These are phyloP conservation scores for Buceros bicornis DNA, from an alignment of 2,797 vertebrate genomes.

Conservation along the genomic window DNA sequence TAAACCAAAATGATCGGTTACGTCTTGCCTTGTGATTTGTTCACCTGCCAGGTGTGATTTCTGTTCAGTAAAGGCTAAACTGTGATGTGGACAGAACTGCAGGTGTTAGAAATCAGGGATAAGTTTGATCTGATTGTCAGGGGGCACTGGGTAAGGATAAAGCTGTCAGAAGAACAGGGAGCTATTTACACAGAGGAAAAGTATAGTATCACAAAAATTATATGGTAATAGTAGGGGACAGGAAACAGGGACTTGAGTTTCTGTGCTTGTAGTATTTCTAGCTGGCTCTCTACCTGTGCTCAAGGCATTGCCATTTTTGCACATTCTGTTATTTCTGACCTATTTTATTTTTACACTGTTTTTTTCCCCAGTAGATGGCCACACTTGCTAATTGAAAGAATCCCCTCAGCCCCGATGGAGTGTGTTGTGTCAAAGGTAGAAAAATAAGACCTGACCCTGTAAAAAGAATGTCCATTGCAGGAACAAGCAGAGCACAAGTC, in stretches of 20 bases:
- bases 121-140: not conserved
- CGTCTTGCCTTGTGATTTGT: not conserved
- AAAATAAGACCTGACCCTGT: not conserved
- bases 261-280: not conserved
- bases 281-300: not conserved
- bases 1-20: not conserved
- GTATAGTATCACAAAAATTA: not conserved
- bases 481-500: not conserved
- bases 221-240: not conserved
- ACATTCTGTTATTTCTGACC: not conserved
- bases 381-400: slow-evolving; percentile 22
- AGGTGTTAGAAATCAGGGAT: not conserved
- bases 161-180: not conserved
- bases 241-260: not conserved
- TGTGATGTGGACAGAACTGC: not conserved
- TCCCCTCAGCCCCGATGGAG: not conserved
- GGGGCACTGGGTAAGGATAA: not conserved
- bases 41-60: not conserved
- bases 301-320: not conserved
- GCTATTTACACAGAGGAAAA: not conserved
- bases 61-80: not conserved
- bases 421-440: not conserved
- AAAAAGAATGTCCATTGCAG: not conserved
- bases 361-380: slow-evolving; percentile 40
- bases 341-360: not conserved